These are phyloP conservation scores for Salvelinus alpinus DNA, from an alignment of 2,113 vertebrate species.

Conservation along the genomic window DNA sequence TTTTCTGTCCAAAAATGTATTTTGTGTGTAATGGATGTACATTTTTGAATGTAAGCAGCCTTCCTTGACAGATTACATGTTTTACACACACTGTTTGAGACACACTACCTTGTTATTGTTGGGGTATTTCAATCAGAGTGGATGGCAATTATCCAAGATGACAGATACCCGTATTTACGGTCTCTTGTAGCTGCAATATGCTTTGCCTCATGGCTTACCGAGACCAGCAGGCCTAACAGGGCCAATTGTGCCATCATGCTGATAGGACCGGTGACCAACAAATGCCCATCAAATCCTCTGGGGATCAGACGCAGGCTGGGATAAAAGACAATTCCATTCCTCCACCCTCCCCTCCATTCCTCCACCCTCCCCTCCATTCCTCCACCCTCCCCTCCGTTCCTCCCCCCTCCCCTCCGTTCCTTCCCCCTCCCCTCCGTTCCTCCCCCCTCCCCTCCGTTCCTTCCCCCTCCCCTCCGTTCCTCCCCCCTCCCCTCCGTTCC, in stretches of 20 bases:
- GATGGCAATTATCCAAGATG: slow-evolving; percentile 53
- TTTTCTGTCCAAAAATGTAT: slow-evolving; percentile 15
- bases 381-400: slow-evolving; percentile 25
- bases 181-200: slow-evolving; percentile 25
- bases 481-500: too few species aligned
- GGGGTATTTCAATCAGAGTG: slow-evolving; percentile 55
- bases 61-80: slow-evolving; percentile 12
- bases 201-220: slow-evolving; percentile 45
- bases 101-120: slow-evolving; percentile 42
- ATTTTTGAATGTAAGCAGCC: slow-evolving; percentile 39
- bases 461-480: too few species aligned
- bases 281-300: slow-evolving; percentile 51
- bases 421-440: slow-evolving; percentile 7
- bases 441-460: too few species aligned
- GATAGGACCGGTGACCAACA: slow-evolving; percentile 69
- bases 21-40: slow-evolving; percentile 29
- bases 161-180: slow-evolving; percentile 31
- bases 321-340: slow-evolving; percentile 43
- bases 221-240: background rate
- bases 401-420: background rate
- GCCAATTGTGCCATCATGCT: slow-evolving; percentile 37
- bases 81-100: slow-evolving; percentile 13
- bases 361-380: too few species aligned
- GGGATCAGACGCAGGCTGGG: slow-evolving; percentile 54
- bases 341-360: too few species aligned